Evolutionary conservation across 1,140 invertebrate genomes (phyloP), one percentile per base, ranked within the genome.

Genomic region (Nylanderia fulva): DNA sequence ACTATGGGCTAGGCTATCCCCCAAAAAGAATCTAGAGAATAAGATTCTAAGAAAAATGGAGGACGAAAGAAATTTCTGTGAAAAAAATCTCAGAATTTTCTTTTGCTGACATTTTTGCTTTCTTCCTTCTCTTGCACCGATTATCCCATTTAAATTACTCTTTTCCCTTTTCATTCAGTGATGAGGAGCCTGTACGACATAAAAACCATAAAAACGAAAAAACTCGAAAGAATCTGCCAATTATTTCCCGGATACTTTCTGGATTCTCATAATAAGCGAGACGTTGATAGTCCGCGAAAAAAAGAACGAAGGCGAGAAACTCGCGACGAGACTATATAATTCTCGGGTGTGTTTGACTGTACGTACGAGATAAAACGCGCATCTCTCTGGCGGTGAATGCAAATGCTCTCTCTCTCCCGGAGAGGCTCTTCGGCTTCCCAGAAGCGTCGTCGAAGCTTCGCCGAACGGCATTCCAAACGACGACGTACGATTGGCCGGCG

Each of bases 381-480:
- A 85, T 88, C 66, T 63, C 71, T 58, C 71, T n/a, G n/a, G 36
- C 56, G 27, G 72, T 86, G 85, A 89, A 89, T 89, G 88, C 85
- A 89, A 89, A 89, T 89, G 85, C 72, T 75, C 69, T 27, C 63
- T 83, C 18, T 63, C 27, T 15, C 21, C 13, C n/a, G 27, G 29
- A 33, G 29, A 33, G 42, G 18, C 29, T 48, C 76, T 75, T 21
- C 29, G 80, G n/a, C n/a, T 84, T 89, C 87, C 71, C 72, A 89
- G 88, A 89, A 86, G 33, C 80, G 58, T 63, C 29, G 79, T 48
- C 27, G 42, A n/a, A 64, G 60, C 71, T 84, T 84, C 21, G 71
- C 56, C 71, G 71, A 76, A 84, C 71, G 29, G 36, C 80, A 84
- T 84, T 84, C 80, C 80, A 52, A 72, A 45, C 71, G 39, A 21